Base-by-base conservation (phyloP, 1,140 invertebrate species). In the Neuroterus valhalla region DNA sequence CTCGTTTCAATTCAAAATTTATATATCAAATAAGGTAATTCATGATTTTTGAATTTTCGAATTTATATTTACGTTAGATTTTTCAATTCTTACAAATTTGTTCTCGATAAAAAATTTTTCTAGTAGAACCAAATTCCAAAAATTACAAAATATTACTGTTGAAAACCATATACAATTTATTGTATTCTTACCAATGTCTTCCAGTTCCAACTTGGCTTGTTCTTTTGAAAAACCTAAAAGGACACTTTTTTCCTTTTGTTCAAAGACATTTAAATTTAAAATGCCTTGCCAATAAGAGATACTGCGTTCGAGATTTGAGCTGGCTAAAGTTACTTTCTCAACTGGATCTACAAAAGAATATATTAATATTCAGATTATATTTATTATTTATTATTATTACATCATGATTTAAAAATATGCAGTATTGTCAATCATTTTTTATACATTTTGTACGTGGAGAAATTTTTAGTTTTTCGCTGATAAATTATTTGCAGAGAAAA, bases 211-310 rank as follows among this genome's bases (percentile, higher is more conserved):
- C 84, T 95, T 94, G 14, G 95, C 92, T 90, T 97, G 94, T 81
- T 94, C 88, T 23, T 94, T 91, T 23, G 87, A 91, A 89, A 95
- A 98, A 10, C 93, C 94, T 4, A 98, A 85, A 5, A 93, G n/a
- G 5, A 92, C 90, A 12, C 87, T 91, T 70, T 93, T 92, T 8
- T 92, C 87, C 8, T 85, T 91, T 84, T 93, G 88, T 43, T 93
- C 90, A 76, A 93, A 94, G 52, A 96, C 87, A 77, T 94, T 94
- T 89, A 98, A 92, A 21, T 93, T 92, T 31, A 97, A 90, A 14
- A 97, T 89, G 15, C 93, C 92, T 81, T 94, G 93, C 97, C 97
- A 98, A 89, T 96, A 98, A 42, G 93, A 92, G 71, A 95, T 91
- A 1, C 97, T 96, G 75, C 91, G 92, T 43, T 92, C 83, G 66